Percentiles rank a stretch among this genome's conserved stretches.
phyloP scores from a whole-genome alignment of 2,113 vertebrate species.

The Caranx ignobilis region DNA sequence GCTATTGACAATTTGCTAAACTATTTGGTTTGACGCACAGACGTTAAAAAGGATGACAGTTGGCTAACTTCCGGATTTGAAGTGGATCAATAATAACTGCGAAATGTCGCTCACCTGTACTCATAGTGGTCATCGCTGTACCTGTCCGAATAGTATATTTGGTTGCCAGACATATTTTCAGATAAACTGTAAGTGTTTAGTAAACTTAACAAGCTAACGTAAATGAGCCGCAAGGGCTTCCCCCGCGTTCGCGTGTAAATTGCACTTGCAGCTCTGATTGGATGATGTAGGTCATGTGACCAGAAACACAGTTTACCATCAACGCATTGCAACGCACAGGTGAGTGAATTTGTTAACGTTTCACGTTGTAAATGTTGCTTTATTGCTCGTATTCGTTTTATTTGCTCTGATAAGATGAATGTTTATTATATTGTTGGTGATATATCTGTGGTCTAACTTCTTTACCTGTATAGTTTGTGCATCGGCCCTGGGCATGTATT shows the following conservation, averaged over 20 bases:
- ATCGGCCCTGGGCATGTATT: too few species aligned
- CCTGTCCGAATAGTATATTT: constrained; percentile 29
- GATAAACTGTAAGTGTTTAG: background rate
- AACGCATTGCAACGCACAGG: background rate
- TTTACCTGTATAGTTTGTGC: too few species aligned
- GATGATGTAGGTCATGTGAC: constrained; percentile 38
- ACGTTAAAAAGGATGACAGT: background rate
- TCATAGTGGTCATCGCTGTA: constrained; percentile 37
- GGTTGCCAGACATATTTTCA: constrained; percentile 22
- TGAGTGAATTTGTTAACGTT: constrained; percentile 10
- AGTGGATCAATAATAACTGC: too few species aligned
- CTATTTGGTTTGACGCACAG: background rate
- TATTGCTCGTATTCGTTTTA: background rate
- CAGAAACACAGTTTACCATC: background rate
- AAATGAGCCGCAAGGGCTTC: too few species aligned
- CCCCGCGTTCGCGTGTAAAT: background rate
- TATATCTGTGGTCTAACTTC: too few species aligned
- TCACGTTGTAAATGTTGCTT: background rate
- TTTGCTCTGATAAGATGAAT: background rate
- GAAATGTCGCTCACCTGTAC: constrained; percentile 22
- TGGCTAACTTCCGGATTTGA: background rate
- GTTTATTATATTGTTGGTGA: background rate
- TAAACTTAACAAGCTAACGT: background rate
- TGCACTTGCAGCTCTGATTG: constrained; percentile 5
- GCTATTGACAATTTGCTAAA: too few species aligned